Evolutionary conservation across 2,113 vertebrate species (phyloP).

Genomic region (Cavia porcellus): DNA sequence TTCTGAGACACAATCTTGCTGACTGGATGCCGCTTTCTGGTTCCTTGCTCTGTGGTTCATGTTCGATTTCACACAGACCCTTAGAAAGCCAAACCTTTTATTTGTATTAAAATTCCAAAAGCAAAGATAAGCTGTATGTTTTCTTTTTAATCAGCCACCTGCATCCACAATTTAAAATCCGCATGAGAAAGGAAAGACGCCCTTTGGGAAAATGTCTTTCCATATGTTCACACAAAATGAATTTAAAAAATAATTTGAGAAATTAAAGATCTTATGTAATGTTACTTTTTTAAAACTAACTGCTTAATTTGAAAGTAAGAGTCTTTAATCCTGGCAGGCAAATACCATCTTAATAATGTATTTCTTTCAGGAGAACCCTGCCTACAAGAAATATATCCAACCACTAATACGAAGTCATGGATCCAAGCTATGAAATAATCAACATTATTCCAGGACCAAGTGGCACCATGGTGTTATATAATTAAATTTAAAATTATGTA

Average conservation of each 20-base stretch:
- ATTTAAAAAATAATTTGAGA: constrained; percentile 69
- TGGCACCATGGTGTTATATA: neutral
- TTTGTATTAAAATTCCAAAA: constrained; percentile 67
- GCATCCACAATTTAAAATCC: constrained; percentile 69
- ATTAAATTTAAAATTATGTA: neutral
- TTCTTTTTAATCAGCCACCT: constrained; percentile 65
- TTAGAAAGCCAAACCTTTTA: constrained; percentile 51
- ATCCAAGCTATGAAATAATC: constrained; percentile 85
- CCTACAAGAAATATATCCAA: constrained; percentile 88
- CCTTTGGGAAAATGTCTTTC: constrained; percentile 70
- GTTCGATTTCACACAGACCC: constrained; percentile 55
- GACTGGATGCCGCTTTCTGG: neutral
- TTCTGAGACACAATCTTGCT: neutral
- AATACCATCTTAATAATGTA: constrained; percentile 49
- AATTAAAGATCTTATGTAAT: constrained; percentile 73
- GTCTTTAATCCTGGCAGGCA: constrained; percentile 57
- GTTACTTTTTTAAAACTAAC: constrained; percentile 48
- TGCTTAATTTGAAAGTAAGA: constrained; percentile 61
- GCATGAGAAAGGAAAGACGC: constrained; percentile 63
- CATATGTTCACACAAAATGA: constrained; percentile 73
- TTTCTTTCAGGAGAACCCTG: constrained; percentile 85
- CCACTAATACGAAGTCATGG: constrained; percentile 86
- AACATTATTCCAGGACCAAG: neutral
- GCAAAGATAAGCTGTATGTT: constrained; percentile 54
- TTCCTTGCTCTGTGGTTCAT: constrained; percentile 20